These are phyloP conservation scores for Mastomys natalensis DNA, from an alignment of 2,113 vertebrate genomes.

Conservation along the genomic window DNA sequence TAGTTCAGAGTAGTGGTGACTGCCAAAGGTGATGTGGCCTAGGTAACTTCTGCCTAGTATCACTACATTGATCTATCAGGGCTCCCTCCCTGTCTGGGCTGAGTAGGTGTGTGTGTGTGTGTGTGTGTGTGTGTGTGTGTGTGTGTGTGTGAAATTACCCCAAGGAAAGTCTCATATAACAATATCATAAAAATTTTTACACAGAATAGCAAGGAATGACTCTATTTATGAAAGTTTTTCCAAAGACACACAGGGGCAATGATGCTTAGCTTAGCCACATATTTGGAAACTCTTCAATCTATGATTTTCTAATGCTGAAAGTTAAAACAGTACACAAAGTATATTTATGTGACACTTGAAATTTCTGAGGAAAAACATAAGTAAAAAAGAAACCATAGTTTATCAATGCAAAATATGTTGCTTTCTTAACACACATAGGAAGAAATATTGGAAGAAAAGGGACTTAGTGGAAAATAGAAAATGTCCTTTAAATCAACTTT, in stretches of 20 bases:
- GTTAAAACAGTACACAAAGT: constrained; percentile 42
- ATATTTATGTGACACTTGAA: constrained; percentile 56
- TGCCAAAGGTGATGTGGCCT: too few relatives aligned
- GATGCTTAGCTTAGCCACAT: constrained; percentile 62
- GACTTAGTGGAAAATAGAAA: not conserved
- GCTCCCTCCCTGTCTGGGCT: not conserved
- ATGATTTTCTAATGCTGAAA: constrained; percentile 46
- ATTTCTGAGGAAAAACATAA: not conserved
- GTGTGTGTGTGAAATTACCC: too few relatives aligned
- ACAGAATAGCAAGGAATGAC: not conserved
- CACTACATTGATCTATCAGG: not conserved
- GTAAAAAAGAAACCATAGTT: too few relatives aligned
- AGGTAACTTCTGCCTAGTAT: too few relatives aligned
- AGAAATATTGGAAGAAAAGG: not conserved
- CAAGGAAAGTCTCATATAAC: not conserved
- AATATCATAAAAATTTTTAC: not conserved
- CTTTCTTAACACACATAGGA: constrained; percentile 55
- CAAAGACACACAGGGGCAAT: constrained; percentile 4
- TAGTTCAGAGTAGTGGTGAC: too few relatives aligned
- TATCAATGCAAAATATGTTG: constrained; percentile 43
- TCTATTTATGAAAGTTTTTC: constrained; percentile 59
- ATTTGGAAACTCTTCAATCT: constrained; percentile 36
- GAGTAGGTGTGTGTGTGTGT: not conserved
- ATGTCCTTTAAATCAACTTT: not conserved
- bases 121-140: too few relatives aligned